A percentile compares a stretch with the other conserved stretches of the same genome.
These are phyloP conservation scores for Peromyscus eremicus DNA, from an alignment of 2,797 vertebrate genomes.

Conservation along the genomic window DNA sequence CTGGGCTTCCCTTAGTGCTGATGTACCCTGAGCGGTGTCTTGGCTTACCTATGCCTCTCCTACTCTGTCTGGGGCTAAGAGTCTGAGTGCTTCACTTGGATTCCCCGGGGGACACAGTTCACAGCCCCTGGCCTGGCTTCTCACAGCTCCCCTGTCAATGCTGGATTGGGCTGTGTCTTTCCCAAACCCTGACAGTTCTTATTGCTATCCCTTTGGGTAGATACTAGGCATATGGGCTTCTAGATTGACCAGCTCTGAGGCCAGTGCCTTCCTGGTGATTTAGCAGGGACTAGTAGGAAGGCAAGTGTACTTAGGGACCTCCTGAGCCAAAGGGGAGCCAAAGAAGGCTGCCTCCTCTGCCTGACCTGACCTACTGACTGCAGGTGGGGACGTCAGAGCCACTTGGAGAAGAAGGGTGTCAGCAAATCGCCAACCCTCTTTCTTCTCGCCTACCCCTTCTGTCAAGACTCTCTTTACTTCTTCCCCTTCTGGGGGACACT, in stretches of 20 bases:
- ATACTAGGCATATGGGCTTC: neutral
- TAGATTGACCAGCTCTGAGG: neutral
- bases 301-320: neutral
- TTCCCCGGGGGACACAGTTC: neutral
- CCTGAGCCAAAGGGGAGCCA: neutral
- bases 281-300: neutral
- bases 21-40: neutral
- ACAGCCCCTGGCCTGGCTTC: neutral
- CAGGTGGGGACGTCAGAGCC: neutral
- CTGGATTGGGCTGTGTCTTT: neutral
- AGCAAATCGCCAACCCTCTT: neutral
- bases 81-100: neutral
- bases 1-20: neutral
- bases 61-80: neutral
- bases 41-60: neutral
- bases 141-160: neutral
- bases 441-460: neutral
- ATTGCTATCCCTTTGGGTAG: neutral
- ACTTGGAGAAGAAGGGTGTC: neutral
- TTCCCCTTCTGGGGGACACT: neutral
- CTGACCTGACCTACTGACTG: neutral
- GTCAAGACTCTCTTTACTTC: neutral
- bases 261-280: neutral
- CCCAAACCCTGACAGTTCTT: neutral
- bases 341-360: neutral